Evolutionary conservation across 2,888 invertebrate species (phyloP).

Genomic region (Diplazon laetatorius): DNA sequence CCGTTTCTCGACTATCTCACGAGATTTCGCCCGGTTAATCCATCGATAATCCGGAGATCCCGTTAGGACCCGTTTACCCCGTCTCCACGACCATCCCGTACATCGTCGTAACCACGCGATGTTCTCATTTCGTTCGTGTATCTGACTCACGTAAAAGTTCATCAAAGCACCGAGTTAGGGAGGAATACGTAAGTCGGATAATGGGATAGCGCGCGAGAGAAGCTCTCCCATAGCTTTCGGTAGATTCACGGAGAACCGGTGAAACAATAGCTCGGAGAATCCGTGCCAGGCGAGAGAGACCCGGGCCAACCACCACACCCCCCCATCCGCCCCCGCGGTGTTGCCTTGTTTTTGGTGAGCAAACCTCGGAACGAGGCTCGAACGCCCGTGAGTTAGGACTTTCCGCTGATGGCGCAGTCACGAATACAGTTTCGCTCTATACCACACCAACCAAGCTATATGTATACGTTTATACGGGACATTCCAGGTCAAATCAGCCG

Average conservation of each 20-base stretch:
- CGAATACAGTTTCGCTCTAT: conserved; percentile 1
- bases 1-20: conserved; percentile 41
- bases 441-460: conserved; percentile 7
- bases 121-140: conserved; percentile 27
- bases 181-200: conserved; percentile 50
- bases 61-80: conserved; percentile 14
- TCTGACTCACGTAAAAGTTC: conserved; percentile 46
- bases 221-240: conserved; percentile 51
- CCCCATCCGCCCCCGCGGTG: too few species aligned
- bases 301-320: too few species aligned
- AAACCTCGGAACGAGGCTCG: conserved; percentile 45
- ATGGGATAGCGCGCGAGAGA: conserved; percentile 49
- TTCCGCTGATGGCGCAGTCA: conserved; percentile 34
- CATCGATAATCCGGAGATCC: conserved; percentile 63
- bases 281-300: conserved; percentile 7
- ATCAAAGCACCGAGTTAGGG: conserved; percentile 32
- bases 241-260: conserved; percentile 53
- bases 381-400: conserved; percentile 50
- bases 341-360: conserved; percentile 53
- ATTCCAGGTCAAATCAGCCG: too few species aligned
- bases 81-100: conserved; percentile 19
- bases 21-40: conserved; percentile 58
- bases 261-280: conserved; percentile 44
- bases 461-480: background rate
- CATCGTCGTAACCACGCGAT: conserved; percentile 2